These are phyloP conservation scores for Andrena minutula DNA, from an alignment of 2,888 invertebrate genomes.

Conservation along the genomic window DNA sequence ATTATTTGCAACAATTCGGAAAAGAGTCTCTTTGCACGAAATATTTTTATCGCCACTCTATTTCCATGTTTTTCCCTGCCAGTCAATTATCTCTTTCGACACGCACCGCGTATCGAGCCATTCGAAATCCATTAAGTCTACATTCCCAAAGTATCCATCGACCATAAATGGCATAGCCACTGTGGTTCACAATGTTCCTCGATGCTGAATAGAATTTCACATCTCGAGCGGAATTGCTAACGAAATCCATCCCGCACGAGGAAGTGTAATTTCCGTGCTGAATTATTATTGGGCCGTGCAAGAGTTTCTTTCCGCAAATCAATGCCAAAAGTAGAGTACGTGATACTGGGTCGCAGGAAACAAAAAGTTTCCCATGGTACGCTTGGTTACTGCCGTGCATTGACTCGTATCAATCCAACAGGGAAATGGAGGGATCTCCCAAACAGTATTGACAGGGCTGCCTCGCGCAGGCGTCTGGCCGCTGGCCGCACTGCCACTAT, in stretches of 20 bases:
- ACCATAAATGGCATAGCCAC: not conserved
- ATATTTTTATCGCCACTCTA: conserved; percentile 14
- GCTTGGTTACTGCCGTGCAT: conserved; percentile 46
- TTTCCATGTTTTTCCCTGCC: conserved; percentile 3
- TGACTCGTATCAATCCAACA: conserved; percentile 54
- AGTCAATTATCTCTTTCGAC: not conserved
- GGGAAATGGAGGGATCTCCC: conserved; percentile 47
- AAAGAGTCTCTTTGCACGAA: not conserved
- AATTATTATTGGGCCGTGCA: not conserved
- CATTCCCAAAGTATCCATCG: not conserved
- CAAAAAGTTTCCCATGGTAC: conserved; percentile 35
- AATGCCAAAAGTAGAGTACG: conserved; percentile 16
- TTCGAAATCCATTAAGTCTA: not conserved
- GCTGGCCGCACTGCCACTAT: conserved; percentile 27
- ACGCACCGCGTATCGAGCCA: not conserved
- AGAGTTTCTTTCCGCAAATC: conserved; percentile 12
- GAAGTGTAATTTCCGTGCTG: not conserved
- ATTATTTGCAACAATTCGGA: not conserved
- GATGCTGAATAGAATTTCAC: too few relatives aligned
- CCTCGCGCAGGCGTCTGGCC: conserved; percentile 66
- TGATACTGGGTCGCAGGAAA: conserved; percentile 35
- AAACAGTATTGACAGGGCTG: conserved; percentile 66
- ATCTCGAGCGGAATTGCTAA: too few relatives aligned
- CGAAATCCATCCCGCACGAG: not conserved
- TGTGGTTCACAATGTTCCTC: not conserved